Evolutionary conservation across 2,797 vertebrate genomes (phyloP).

Genomic region (Chaenodraco wilsoni): DNA sequence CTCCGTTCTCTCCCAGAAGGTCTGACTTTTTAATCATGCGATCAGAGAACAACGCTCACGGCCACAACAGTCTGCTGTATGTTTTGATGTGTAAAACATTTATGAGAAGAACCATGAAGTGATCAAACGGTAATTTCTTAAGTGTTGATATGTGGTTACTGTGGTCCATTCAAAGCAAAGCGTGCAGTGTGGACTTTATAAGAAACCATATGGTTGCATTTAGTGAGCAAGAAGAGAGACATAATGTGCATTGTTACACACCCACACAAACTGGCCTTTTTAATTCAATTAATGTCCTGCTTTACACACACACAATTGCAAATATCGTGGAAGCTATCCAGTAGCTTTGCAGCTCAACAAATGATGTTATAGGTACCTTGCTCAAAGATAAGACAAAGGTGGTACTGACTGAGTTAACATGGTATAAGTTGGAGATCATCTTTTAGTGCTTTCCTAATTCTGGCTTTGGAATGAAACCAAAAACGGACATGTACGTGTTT

Average conservation of each 20-base stretch:
- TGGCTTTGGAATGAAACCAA: background rate
- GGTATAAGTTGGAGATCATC: background rate
- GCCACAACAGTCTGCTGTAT: constrained; percentile 17
- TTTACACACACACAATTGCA: background rate
- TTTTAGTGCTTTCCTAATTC: background rate
- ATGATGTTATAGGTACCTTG: background rate
- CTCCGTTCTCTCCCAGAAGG: constrained; percentile 9
- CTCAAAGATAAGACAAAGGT: constrained; percentile 1
- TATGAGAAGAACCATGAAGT: background rate
- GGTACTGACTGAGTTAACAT: background rate
- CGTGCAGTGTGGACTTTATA: constrained; percentile 10
- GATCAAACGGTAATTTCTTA: background rate
- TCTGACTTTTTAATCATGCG: constrained; percentile 21
- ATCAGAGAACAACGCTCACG: constrained; percentile 5
- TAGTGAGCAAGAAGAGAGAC: background rate
- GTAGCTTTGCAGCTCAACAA: background rate
- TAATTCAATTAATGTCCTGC: constrained; percentile 15
- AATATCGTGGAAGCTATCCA: background rate
- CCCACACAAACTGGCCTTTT: constrained; percentile 24
- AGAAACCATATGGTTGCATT: background rate
- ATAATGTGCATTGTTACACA: constrained; percentile 14
- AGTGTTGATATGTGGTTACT: constrained; percentile 17
- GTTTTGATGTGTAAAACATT: constrained; percentile 5
- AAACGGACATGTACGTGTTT: background rate
- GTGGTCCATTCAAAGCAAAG: constrained; percentile 14